These are phyloP conservation scores for Drosophila formosana DNA, from an alignment of 2,888 invertebrate genomes.

Conservation along the genomic window DNA sequence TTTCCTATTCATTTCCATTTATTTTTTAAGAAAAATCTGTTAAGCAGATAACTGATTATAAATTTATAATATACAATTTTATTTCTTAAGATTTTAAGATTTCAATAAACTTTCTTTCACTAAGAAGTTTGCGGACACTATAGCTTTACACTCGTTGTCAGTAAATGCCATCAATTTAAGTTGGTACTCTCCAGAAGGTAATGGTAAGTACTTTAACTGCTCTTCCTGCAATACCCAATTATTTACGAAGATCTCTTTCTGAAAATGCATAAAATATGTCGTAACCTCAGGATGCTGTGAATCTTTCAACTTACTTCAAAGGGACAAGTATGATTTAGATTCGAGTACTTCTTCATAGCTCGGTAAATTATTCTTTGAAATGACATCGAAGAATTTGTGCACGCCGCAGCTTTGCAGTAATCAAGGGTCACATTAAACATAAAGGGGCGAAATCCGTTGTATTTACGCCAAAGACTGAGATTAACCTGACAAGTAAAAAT, in stretches of 20 bases:
- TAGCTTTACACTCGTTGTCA: conserved; percentile 7
- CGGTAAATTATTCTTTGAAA: conserved; percentile 4
- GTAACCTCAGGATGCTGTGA: neutral
- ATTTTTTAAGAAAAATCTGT: too few relatives aligned
- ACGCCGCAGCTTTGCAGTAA: conserved; percentile 4
- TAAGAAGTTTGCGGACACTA: neutral
- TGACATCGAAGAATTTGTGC: neutral
- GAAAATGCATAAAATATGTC: neutral
- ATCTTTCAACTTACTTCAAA: conserved; percentile 1
- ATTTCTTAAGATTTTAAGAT: too few relatives aligned
- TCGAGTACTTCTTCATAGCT: neutral
- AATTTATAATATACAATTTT: too few relatives aligned
- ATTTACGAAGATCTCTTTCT: conserved; percentile 8
- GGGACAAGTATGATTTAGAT: conserved; percentile 12
- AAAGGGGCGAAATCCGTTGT: conserved; percentile 5
- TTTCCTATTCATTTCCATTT: too few relatives aligned
- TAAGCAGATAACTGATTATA: too few relatives aligned
- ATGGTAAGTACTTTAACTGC: neutral
- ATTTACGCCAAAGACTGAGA: conserved; percentile 18
- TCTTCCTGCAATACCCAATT: conserved; percentile 13
- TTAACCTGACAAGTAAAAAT: neutral
- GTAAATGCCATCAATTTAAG: neutral
- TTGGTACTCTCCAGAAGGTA: conserved; percentile 24
- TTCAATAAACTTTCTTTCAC: neutral
- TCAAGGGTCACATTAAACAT: conserved; percentile 4